phyloP scores from a whole-genome alignment of 2,113 vertebrate genomes.

The Tychaedon coryphoeus region DNA sequence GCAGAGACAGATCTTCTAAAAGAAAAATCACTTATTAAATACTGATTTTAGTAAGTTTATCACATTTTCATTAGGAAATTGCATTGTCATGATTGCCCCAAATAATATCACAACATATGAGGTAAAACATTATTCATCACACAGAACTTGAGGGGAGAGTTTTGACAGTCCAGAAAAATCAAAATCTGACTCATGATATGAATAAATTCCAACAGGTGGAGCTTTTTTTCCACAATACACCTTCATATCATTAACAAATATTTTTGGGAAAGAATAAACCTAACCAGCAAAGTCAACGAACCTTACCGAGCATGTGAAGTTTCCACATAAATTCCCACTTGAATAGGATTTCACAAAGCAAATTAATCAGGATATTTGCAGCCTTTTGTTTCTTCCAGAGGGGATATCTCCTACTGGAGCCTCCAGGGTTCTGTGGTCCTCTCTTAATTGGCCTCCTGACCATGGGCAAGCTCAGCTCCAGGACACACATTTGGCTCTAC shows the following conservation, averaged over 20 bases:
- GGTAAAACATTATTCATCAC: neutral
- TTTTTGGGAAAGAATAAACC: neutral
- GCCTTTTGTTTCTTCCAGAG: neutral
- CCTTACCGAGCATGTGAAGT: neutral
- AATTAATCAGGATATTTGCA: neutral
- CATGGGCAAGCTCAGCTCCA: neutral
- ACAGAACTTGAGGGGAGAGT: neutral
- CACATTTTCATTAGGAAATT: neutral
- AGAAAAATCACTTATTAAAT: neutral
- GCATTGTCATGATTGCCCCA: neutral
- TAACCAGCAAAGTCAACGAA: neutral
- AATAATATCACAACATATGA: neutral
- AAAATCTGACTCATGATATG: neutral
- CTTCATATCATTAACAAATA: accelerated
- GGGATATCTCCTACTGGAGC: neutral
- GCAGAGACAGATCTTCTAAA: neutral
- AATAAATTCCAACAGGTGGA: neutral
- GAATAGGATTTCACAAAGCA: neutral
- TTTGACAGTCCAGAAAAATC: neutral
- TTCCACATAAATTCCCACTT: neutral
- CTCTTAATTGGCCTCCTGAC: neutral
- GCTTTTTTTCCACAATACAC: neutral
- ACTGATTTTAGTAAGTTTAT: neutral
- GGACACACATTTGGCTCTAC: neutral
- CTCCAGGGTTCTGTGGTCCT: neutral